phyloP scores from a whole-genome alignment of 2,888 invertebrate genomes.

The Rapana venosa region DNA sequence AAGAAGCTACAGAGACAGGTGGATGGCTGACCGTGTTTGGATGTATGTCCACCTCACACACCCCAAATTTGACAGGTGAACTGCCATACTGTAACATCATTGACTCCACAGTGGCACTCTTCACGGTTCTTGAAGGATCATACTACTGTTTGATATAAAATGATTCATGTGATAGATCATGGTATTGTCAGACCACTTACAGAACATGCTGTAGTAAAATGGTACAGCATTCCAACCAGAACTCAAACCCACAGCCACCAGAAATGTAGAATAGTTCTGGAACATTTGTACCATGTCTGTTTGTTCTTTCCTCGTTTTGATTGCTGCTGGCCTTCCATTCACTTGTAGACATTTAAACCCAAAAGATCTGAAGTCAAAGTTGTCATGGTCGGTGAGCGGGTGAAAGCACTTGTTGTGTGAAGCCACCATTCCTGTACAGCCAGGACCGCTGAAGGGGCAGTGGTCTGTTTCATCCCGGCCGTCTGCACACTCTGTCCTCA shows the following conservation, averaged over 20 bases:
- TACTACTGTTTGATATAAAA: no score
- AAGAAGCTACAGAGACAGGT: no score
- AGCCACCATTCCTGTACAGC: neutral
- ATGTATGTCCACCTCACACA: no score
- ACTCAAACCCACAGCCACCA: neutral
- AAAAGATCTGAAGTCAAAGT: neutral
- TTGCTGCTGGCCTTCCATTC: neutral
- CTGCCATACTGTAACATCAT: no score
- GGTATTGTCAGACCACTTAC: neutral
- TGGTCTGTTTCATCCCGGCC: neutral
- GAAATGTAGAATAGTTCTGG: neutral
- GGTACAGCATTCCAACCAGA: neutral
- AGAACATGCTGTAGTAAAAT: neutral
- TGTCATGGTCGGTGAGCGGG: neutral
- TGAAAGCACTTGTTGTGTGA: neutral
- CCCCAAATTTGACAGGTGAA: no score
- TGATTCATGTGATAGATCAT: neutral
- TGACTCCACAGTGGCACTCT: no score
- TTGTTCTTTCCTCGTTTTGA: neutral
- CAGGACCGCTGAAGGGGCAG: neutral
- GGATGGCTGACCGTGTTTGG: no score
- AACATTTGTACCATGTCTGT: neutral
- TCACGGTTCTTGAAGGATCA: no score
- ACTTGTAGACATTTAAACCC: neutral
- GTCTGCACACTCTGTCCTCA: constrained; percentile 2